Percentiles rank a stretch among this genome's conserved stretches.
Conservation (phyloP, 1,140 invertebrate genomes). For the Thaumatotibia leucotreta region DNA sequence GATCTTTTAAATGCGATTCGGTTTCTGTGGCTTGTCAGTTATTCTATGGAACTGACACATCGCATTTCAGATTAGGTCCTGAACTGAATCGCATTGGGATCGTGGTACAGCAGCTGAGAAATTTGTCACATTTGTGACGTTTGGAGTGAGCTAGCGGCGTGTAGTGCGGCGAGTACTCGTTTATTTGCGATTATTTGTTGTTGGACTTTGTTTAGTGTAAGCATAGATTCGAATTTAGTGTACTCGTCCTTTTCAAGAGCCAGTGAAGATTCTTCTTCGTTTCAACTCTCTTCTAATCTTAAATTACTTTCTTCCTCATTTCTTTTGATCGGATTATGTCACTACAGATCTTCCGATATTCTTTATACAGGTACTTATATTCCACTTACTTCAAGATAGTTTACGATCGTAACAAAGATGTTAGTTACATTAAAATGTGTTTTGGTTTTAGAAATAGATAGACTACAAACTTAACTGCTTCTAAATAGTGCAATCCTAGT, state of each 20-base stretch:
- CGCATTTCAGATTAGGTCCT: too few species aligned
- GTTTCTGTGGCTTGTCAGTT: too few species aligned
- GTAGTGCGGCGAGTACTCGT: conserved; percentile 64
- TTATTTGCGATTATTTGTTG: conserved; percentile 64
- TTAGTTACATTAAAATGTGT: neutral
- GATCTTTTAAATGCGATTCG: too few species aligned
- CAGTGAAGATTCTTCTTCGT: neutral
- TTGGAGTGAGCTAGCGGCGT: conserved; percentile 41
- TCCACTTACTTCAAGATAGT: conserved; percentile 9
- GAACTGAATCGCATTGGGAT: too few species aligned
- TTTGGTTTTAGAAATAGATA: neutral
- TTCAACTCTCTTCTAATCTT: neutral
- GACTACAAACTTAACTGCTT: neutral
- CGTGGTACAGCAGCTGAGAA: neutral
- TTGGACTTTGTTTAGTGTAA: conserved; percentile 56
- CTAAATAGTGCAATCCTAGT: neutral
- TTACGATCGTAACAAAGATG: neutral
- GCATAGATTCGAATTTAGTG: conserved; percentile 34
- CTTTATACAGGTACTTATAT: conserved; percentile 15
- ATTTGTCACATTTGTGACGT: neutral
- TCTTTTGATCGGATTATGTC: neutral
- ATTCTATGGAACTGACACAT: too few species aligned
- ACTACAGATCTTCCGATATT: conserved; percentile 16
- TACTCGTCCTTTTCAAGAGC: conserved; percentile 51
- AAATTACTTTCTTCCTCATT: neutral